Evolutionary conservation across 2,888 invertebrate genomes (phyloP).

Genomic region (Spodoptera exigua): DNA sequence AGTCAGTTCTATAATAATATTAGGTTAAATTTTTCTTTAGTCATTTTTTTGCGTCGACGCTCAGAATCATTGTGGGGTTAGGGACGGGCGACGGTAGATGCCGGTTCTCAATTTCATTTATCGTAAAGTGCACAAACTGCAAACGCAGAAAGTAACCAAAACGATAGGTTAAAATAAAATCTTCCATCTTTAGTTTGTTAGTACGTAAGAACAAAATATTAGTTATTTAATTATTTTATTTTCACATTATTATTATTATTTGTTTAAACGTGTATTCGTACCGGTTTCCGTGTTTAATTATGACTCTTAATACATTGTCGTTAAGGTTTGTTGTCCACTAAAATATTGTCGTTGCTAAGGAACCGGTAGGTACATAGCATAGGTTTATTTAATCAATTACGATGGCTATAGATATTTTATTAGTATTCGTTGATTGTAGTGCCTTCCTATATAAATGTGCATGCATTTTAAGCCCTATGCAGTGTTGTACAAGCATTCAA

Average conservation of each 20-base stretch:
- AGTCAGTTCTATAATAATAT: slow-evolving; percentile 64
- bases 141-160: slow-evolving; percentile 72
- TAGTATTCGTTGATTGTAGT: slow-evolving; percentile 68
- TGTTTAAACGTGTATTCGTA: slow-evolving; percentile 50
- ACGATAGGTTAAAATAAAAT: slow-evolving; percentile 68
- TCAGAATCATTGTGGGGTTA: slow-evolving; percentile 37
- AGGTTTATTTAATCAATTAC: slow-evolving; percentile 58
- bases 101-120: slow-evolving; percentile 17
- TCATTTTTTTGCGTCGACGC: slow-evolving; percentile 55
- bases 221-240: slow-evolving; percentile 63
- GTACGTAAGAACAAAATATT: slow-evolving; percentile 70
- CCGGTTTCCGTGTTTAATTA: slow-evolving; percentile 46
- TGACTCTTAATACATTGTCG: slow-evolving; percentile 23
- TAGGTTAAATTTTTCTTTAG: slow-evolving; percentile 46
- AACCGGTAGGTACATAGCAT: slow-evolving; percentile 53
- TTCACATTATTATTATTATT: slow-evolving; percentile 53
- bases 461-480: slow-evolving; percentile 71
- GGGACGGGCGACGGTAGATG: neutral
- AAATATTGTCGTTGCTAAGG: slow-evolving; percentile 44
- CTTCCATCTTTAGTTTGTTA: slow-evolving; percentile 80
- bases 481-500: slow-evolving; percentile 66
- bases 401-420: slow-evolving; percentile 58
- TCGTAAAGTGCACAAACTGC: slow-evolving; percentile 76
- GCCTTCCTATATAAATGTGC: slow-evolving; percentile 73
- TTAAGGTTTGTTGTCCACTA: slow-evolving; percentile 38